Conservation (phyloP, 2,113 vertebrate species). For the Stictonetta naevosa region DNA sequence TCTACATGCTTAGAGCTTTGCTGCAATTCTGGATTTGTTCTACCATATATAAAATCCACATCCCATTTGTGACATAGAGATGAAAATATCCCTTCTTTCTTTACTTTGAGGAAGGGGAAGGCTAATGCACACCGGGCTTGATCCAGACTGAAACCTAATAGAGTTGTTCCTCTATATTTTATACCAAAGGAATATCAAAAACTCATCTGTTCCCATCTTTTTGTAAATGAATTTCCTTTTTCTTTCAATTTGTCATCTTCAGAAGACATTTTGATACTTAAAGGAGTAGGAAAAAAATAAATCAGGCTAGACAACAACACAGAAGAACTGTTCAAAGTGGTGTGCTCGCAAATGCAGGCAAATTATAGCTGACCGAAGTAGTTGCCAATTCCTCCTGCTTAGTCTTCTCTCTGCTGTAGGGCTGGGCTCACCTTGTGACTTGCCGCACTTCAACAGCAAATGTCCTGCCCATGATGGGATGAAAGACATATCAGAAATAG, state of each 20-base stretch:
- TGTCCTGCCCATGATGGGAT: neutral
- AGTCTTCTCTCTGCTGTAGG: neutral
- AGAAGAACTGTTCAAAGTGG: neutral
- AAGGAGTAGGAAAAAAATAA: neutral
- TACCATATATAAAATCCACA: neutral
- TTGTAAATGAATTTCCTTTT: neutral
- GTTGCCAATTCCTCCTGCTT: neutral
- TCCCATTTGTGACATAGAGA: neutral
- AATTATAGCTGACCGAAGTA: neutral
- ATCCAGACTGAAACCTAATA: neutral
- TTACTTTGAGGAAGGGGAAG: neutral
- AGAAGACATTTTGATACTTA: neutral
- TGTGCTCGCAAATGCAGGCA: neutral
- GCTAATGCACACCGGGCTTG: fast-evolving
- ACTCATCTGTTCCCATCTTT: neutral
- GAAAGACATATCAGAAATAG: neutral
- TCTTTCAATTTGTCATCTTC: neutral
- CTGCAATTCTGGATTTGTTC: neutral
- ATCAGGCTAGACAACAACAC: neutral
- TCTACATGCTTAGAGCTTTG: neutral
- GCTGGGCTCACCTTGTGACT: neutral
- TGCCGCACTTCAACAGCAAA: neutral
- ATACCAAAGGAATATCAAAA: neutral
- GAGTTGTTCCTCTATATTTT: neutral
- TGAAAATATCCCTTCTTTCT: neutral